Base-by-base conservation (phyloP, 2,888 invertebrate genomes). In the Drosophila buzzatii region DNA sequence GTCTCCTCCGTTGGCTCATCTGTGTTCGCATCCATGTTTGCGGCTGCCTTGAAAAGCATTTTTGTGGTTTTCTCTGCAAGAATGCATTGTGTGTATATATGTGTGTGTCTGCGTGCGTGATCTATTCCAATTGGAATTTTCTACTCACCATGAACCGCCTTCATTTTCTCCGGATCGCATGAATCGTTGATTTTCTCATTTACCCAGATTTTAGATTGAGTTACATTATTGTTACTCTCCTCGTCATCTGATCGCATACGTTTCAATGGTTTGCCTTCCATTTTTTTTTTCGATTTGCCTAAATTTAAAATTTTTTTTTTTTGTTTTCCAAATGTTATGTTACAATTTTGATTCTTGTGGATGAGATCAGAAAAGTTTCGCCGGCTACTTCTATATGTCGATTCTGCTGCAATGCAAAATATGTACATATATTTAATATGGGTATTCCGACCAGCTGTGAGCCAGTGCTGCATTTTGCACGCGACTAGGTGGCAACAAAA, bases 61-160 rank as follows among this genome's bases (percentile, higher is more conserved):
- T 81, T 83, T 0, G 70, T 85, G 0, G 91, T 91, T 76, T 91
- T 91, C 9, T 79, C 91, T 91, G 49, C 18, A 33, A 14, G 6
- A 27, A 27, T 27, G 6, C 6, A 0, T 6, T 27, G 27, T 27
- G 27, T 23, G 2, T 7, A 20, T 18, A 6, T 44, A 6, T 9
- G 14, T 23, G 5, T 31, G 12, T 35, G 12, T 20, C 1, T 35
- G 8, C 35, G 3, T 35, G 7, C 14, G 20, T 20, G 20, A 4
- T 4, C 1, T 7, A 6, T 6, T 14, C 45, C 7, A 45, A 23
- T 14, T 1, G 2, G 8, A 3, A 16, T 23, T 16, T 49, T 31
- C 1, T 9, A 72, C 77, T 68, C 61, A 91, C 91, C 89, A 39
- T 91, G 83, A 3, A 91, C 79, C 39, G 82, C 73, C 53, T 81